phyloP scores from a whole-genome alignment of 2,888 invertebrate genomes.

The Laothoe populi region DNA sequence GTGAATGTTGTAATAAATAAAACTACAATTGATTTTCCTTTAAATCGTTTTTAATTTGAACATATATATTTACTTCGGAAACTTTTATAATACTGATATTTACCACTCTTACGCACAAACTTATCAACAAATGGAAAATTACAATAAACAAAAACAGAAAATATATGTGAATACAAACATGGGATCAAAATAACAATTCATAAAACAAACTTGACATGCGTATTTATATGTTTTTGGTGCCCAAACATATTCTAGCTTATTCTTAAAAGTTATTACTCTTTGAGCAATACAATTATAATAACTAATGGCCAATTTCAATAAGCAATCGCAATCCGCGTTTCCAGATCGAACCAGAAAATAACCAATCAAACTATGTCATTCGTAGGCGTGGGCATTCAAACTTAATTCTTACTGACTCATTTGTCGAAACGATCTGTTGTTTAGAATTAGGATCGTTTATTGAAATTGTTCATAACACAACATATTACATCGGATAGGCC shows the following conservation, averaged over 20 bases:
- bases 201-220: neutral
- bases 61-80: constrained; percentile 72
- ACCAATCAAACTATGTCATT: no score
- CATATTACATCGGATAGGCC: constrained; percentile 22
- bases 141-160: neutral
- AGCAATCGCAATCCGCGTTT: no score
- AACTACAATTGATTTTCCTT: constrained; percentile 50
- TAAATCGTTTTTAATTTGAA: constrained; percentile 64
- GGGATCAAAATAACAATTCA: neutral
- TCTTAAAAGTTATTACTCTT: constrained; percentile 14
- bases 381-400: no score
- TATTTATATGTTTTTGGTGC: no score
- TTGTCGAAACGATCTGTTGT: no score
- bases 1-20: constrained; percentile 43
- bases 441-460: no score
- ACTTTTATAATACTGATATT: constrained; percentile 69
- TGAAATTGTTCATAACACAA: neutral
- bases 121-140: neutral
- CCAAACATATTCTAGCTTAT: neutral
- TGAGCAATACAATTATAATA: constrained; percentile 8
- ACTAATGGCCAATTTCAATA: no score
- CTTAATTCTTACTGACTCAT: no score
- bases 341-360: no score
- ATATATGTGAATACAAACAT: neutral
- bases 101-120: constrained; percentile 50